Conservation (phyloP, 2,888 invertebrate genomes). For the Amiota minor region DNA sequence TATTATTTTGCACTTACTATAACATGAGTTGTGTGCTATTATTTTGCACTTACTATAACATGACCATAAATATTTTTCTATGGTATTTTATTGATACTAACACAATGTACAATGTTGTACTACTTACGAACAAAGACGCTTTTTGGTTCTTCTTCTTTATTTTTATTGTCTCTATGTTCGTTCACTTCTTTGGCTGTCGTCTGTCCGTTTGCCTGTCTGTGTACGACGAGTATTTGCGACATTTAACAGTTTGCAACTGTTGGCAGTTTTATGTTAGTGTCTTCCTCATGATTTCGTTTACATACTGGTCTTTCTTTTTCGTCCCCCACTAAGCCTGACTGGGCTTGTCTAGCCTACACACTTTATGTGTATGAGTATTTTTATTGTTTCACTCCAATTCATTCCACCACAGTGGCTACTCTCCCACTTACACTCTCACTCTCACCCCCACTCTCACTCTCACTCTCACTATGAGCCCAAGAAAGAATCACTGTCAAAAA, state of each 20-base stretch:
- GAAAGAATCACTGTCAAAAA: constrained; percentile 69
- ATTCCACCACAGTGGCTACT: constrained; percentile 44
- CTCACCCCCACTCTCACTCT: constrained; percentile 33
- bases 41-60: constrained; percentile 68
- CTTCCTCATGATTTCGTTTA: neutral
- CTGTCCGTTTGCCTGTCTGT: neutral
- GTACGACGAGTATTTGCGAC: constrained; percentile 29
- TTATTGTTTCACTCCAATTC: constrained; percentile 45
- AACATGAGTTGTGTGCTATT: constrained; percentile 62
- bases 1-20: constrained; percentile 65
- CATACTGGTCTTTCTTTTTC: neutral
- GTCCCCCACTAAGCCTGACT: neutral
- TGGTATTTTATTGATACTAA: constrained; percentile 38
- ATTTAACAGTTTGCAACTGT: constrained; percentile 55
- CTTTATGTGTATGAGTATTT: constrained; percentile 31
- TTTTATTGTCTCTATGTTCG: neutral
- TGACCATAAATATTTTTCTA: constrained; percentile 63
- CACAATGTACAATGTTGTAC: constrained; percentile 29
- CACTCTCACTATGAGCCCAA: constrained; percentile 40
- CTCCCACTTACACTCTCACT: too few species aligned
- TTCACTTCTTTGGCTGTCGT: neutral
- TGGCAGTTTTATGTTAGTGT: constrained; percentile 52
- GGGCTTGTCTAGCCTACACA: neutral
- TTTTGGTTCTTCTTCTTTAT: neutral
- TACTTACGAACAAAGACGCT: neutral